Conservation (phyloP, 2,113 vertebrate genomes). For the Psammodynastes pulverulentus region DNA sequence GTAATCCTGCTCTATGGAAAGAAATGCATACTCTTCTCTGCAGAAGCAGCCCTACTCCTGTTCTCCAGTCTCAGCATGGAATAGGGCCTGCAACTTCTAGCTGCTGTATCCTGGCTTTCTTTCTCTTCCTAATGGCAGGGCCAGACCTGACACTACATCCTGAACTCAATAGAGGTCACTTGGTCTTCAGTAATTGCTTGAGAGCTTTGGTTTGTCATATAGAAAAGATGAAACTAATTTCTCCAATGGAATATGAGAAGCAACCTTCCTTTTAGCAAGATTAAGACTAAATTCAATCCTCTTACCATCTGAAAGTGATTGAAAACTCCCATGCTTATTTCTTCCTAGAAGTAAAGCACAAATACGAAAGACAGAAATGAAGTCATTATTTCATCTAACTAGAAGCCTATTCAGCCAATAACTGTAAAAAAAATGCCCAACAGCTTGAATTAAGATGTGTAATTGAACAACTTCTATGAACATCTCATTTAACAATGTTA, state of each 20-base stretch:
- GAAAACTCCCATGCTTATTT: constrained; percentile 77
- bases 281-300: not conserved
- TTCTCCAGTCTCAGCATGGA: not conserved
- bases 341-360: constrained; percentile 69
- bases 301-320: constrained; percentile 85
- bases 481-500: not conserved
- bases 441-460: not conserved
- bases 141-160: not conserved
- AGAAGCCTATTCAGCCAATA: constrained; percentile 1
- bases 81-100: not conserved
- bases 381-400: not conserved
- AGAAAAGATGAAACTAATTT: not conserved
- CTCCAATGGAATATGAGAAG: not conserved
- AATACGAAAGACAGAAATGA: not conserved
- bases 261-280: not conserved
- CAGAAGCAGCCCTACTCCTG: not conserved
- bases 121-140: not conserved
- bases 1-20: not conserved
- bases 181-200: not conserved
- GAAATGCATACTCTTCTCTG: not conserved
- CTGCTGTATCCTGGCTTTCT: not conserved
- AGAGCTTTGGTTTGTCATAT: not conserved
- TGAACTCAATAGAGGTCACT: not conserved
- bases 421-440: not conserved
- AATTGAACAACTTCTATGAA: not conserved